Evolutionary conservation across 1,140 invertebrate species (phyloP), one percentile per base, ranked within the genome.

Genomic region (Ditylenchus dipsaci): DNA sequence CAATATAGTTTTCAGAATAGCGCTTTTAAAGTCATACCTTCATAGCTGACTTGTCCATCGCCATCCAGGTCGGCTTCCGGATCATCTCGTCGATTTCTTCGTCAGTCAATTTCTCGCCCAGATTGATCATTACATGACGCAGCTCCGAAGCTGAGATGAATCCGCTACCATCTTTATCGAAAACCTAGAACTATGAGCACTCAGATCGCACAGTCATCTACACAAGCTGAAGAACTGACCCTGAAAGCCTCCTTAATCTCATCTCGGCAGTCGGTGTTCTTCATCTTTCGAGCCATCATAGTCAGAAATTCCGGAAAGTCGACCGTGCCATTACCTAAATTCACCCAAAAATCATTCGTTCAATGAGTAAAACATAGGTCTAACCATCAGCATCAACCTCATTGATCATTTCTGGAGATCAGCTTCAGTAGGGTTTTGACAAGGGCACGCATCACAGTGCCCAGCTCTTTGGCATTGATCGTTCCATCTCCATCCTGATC

Each of bases 371-470:
- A 8, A 45, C 43, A 67, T 21, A 15, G 29, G 33, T 19, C 60
- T 58, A 86, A 96, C 95, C 94, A 86, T 98, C 95, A 81, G 94
- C 93, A 87, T 99, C 95, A 69, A 98, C 94, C 88, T 98, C 95
- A 86, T 98, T 97, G 86, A 98, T 97, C 94, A 98, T 97, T 85
- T 97, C 85, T 97, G 94, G 47, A 99, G 88, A 86, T 99, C 95
- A 56, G 94, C 94, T 87, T 99, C 95, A 82, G 95, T 97, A 81
- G 95, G 95, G 86, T 98, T 97, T 87, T 98, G 94, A 78, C 95
- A 83, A 98, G 88, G 65, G 94, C 97, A 81, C 94, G 88, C 91
- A 98, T 95, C 68, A 97, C 95, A 82, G 94, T 97, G 77, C 95
- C 95, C 88, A 98, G 88, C 88, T 98, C 95, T 88, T 97, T 97